Conservation (phyloP, 2,888 invertebrate species). For the Pandemis heparana region DNA sequence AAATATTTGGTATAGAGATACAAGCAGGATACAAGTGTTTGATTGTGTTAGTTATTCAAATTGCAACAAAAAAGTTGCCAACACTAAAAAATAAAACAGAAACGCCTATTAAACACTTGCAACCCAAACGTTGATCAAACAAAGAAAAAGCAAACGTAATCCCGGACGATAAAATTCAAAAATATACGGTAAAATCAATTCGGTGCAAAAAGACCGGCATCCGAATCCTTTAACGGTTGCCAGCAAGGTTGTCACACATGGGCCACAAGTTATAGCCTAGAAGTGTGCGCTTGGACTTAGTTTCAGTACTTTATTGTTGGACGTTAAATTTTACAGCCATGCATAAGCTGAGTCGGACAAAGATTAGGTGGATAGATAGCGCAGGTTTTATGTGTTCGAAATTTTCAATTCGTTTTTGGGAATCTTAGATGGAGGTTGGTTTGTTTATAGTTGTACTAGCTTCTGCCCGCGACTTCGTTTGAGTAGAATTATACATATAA, state of each 20-base stretch:
- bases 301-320: conserved; percentile 77
- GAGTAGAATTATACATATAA: no score
- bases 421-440: neutral
- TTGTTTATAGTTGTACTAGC: no score
- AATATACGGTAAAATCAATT: conserved; percentile 24
- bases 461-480: no score
- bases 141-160: conserved; percentile 11
- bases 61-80: neutral
- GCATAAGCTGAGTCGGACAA: conserved; percentile 46
- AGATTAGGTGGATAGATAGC: conserved; percentile 34
- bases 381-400: neutral
- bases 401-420: neutral
- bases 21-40: no score
- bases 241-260: conserved; percentile 63
- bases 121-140: neutral
- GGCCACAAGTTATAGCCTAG: conserved; percentile 59
- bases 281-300: conserved; percentile 69
- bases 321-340: conserved; percentile 67
- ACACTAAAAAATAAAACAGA: neutral
- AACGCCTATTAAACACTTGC: neutral
- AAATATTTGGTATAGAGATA: no score
- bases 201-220: conserved; percentile 17
- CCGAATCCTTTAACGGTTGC: conserved; percentile 68
- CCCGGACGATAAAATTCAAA: conserved; percentile 16
- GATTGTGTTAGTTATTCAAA: no score